Evolutionary conservation across 1,140 invertebrate genomes (phyloP).

Genomic region (Drosophila micromelanica): DNA sequence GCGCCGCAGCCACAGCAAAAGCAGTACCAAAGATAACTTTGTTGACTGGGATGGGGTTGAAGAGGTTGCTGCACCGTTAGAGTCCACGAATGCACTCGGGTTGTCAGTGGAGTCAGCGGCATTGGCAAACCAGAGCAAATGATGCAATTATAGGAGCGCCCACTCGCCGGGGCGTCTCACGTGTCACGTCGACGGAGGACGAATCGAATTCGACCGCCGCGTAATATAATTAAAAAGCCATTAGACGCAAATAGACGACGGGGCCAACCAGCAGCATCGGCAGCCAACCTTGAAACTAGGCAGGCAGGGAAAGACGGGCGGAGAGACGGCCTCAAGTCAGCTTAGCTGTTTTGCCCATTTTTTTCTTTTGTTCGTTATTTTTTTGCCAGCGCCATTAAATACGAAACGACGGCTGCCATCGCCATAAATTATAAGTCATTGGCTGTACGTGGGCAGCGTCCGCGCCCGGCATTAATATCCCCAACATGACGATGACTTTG

Average conservation of each 20-base stretch:
- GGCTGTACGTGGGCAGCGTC: conserved; percentile 41
- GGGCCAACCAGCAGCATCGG: background rate
- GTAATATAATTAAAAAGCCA: conserved; percentile 82
- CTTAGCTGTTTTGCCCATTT: conserved; percentile 18
- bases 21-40: background rate
- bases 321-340: background rate
- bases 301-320: background rate
- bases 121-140: conserved; percentile 70
- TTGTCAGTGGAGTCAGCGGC: conserved; percentile 43
- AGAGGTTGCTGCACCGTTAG: conserved; percentile 6
- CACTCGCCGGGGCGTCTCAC: conserved; percentile 2
- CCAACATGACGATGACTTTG: conserved; percentile 82
- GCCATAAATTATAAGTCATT: conserved; percentile 83
- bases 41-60: background rate
- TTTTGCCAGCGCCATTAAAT: conserved; percentile 58
- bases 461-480: conserved; percentile 67
- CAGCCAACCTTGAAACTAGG: conserved; percentile 66
- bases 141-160: conserved; percentile 69
- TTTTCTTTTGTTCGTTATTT: conserved; percentile 14
- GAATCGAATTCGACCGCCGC: conserved; percentile 64
- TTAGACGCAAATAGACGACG: conserved; percentile 60
- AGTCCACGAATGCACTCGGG: conserved; percentile 60
- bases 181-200: background rate
- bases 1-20: conserved; percentile 29
- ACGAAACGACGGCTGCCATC: conserved; percentile 56